Evolutionary conservation across 2,888 invertebrate species (phyloP).

Genomic region (Hirtodrosophila duncani): DNA sequence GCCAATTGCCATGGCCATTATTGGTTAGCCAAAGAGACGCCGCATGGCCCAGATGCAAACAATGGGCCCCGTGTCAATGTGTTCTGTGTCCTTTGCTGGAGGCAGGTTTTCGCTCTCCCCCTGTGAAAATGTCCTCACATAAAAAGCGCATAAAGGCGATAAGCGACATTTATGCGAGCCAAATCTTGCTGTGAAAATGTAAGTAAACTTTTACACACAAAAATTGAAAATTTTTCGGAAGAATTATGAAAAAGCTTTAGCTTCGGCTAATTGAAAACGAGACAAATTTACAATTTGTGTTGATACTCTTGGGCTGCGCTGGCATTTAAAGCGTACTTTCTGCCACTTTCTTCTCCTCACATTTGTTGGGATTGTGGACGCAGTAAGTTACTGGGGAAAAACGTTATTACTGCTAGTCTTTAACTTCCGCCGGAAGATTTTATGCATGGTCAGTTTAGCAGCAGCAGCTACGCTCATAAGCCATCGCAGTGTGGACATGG

Average conservation of each 20-base stretch:
- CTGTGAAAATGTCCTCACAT: conserved; percentile 46
- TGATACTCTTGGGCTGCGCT: no score
- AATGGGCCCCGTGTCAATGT: conserved; percentile 29
- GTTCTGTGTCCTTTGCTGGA: neutral
- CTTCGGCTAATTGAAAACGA: conserved; percentile 61
- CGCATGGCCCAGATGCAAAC: conserved; percentile 65
- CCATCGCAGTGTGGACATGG: conserved; percentile 46
- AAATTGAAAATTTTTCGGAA: conserved; percentile 31
- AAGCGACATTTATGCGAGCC: conserved; percentile 67
- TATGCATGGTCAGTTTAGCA: conserved; percentile 53
- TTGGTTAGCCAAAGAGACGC: conserved; percentile 63
- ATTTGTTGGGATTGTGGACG: no score
- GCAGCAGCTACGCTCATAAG: conserved; percentile 24
- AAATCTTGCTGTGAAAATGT: conserved; percentile 48
- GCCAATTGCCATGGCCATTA: conserved; percentile 67
- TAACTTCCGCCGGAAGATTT: conserved; percentile 71
- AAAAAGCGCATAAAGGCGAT: conserved; percentile 69
- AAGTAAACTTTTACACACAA: conserved; percentile 33
- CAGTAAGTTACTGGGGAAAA: neutral
- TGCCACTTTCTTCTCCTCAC: no score
- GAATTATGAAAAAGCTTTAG: conserved; percentile 8
- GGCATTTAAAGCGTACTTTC: no score
- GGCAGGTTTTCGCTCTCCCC: conserved; percentile 7
- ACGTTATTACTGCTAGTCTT: conserved; percentile 30
- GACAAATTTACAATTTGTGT: no score